phyloP scores from a whole-genome alignment of 1,140 invertebrate genomes.

The Amphibalanus amphitrite region DNA sequence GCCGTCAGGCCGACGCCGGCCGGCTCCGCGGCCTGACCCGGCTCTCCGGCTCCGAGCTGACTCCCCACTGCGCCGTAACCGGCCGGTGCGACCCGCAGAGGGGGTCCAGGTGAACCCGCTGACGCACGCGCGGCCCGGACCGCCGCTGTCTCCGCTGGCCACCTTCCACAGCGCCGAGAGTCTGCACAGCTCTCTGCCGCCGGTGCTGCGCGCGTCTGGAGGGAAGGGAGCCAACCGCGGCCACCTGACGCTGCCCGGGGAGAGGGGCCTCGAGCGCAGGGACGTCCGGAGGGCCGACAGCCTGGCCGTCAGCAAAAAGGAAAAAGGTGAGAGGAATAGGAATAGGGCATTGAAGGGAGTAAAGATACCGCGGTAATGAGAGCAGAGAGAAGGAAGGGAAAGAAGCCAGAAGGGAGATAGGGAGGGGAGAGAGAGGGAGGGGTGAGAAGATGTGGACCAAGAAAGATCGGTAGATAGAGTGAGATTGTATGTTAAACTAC shows the following conservation, averaged over 20 bases:
- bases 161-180: not conserved
- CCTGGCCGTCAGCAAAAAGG: not conserved
- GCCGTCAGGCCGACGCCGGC: no score
- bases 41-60: not conserved
- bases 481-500: no score
- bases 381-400: no score
- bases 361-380: no score
- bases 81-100: not conserved
- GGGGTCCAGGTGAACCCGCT: not conserved
- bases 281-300: not conserved
- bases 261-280: not conserved
- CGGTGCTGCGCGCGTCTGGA: not conserved
- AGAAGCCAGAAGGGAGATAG: no score
- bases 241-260: constrained; percentile 26
- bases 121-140: not conserved
- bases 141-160: not conserved
- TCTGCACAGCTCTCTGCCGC: not conserved
- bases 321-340: not conserved
- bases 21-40: not conserved
- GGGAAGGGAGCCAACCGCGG: constrained; percentile 20
- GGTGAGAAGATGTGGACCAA: no score
- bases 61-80: not conserved
- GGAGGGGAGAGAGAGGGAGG: no score
- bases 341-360: no score
- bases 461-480: no score